A percentile compares a stretch with the other conserved stretches of the same genome.
Conservation (phyloP, 2,888 invertebrate genomes). For the Drosophila rellima region DNA sequence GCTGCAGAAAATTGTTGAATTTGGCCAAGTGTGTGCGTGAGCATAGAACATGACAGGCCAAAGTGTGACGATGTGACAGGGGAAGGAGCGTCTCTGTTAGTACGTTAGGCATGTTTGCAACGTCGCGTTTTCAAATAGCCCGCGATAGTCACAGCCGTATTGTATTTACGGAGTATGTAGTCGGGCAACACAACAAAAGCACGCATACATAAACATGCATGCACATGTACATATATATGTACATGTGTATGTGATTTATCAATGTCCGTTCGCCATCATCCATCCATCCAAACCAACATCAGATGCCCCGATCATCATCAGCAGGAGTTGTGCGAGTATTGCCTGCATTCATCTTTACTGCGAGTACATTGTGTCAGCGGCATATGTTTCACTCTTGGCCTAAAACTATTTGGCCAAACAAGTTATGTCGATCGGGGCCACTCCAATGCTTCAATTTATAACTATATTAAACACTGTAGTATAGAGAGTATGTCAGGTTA, state of each 20-base stretch:
- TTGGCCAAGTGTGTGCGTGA: slow-evolving; percentile 59
- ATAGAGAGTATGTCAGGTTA: not conserved
- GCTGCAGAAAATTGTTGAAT: slow-evolving; percentile 72
- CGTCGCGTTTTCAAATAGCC: slow-evolving; percentile 46
- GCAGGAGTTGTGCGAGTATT: slow-evolving; percentile 12
- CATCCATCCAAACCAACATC: slow-evolving; percentile 65
- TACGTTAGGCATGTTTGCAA: slow-evolving; percentile 49
- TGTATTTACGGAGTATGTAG: not conserved
- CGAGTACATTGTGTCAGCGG: slow-evolving; percentile 51
- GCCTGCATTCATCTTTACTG: slow-evolving; percentile 23
- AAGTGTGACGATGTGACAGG: not conserved
- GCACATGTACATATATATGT: not conserved
- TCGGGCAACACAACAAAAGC: slow-evolving; percentile 25
- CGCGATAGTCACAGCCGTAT: slow-evolving; percentile 41
- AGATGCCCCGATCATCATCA: slow-evolving; percentile 9
- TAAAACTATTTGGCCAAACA: slow-evolving; percentile 50
- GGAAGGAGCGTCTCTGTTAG: slow-evolving; percentile 9
- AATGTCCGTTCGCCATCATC: slow-evolving; percentile 72
- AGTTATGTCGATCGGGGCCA: slow-evolving; percentile 25
- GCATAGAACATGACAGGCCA: slow-evolving; percentile 52
- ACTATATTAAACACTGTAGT: slow-evolving; percentile 32
- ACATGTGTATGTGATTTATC: slow-evolving; percentile 70
- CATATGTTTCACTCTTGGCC: slow-evolving; percentile 65
- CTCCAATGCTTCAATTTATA: slow-evolving; percentile 21
- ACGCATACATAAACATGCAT: slow-evolving; percentile 7